Base-by-base conservation (phyloP, 2,113 vertebrate species). In the Piprites chloris region DNA sequence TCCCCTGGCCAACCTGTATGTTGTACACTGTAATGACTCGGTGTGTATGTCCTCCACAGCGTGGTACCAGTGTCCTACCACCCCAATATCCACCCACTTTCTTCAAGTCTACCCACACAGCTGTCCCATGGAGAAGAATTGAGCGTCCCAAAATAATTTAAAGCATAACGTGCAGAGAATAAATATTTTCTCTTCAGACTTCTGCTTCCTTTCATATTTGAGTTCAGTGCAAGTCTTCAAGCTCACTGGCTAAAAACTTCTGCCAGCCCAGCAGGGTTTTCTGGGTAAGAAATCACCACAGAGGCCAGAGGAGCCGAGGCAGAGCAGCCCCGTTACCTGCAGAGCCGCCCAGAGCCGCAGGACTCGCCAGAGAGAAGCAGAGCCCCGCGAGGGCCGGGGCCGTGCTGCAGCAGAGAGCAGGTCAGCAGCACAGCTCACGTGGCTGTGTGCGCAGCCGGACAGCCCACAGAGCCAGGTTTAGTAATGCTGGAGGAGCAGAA, bases 391-490 rank as follows among this genome's bases (percentile, higher is more conserved):
- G 95, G 96, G 93, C 94, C 71, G 90, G 85, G 85, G 75, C 93
- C 90, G 96, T 96, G 96, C 93, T 96, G 66, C 91, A 69, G 55
- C 93, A 97, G 95, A 97, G 42, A 87, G 89, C 78, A 94, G 83
- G 92, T 92, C 95, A 95, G 94, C 94, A 95, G 94, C 89, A 58
- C 85, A 81, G 92, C 87, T 94, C 96, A 91, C 76, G 52, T 53
- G 61, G 81, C 93, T 61, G 16, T 94, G 93, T 41, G 93, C 94
- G 95, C 82, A 95, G 90, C 91, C 85, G 79, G 78, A 77, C 88
- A 97, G 78, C 92, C 93, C 96, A 96, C 59, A 96, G 96, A 90
- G 96, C 63, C 8, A 84, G 94, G 96, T 98, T 98, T 98, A 98
- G 98, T 98, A 96, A 90, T 73, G 92, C 94, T 95, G 93, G 42